Evolutionary conservation across 2,797 vertebrate species (phyloP).

Genomic region (Chiroxiphia lanceolata): DNA sequence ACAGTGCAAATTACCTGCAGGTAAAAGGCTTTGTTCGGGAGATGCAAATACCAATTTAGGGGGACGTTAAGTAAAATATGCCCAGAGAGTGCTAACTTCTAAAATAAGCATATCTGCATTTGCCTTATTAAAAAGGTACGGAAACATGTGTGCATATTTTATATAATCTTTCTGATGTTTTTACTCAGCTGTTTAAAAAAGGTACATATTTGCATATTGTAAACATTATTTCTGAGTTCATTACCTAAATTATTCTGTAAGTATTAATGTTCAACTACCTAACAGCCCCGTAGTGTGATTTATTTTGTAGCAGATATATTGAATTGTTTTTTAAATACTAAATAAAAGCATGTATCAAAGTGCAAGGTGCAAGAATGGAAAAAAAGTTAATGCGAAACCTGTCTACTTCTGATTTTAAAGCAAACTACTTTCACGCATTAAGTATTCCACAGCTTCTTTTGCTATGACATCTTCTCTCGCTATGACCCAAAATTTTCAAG

Average conservation of each 20-base stretch:
- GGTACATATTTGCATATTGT: not conserved
- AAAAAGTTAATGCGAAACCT: not conserved
- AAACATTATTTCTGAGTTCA: not conserved
- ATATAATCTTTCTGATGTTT: not conserved
- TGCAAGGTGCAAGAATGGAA: not conserved
- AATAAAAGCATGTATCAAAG: not conserved
- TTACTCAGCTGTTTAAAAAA: not conserved
- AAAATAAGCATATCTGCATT: not conserved
- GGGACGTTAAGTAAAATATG: not conserved
- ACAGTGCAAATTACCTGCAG: conserved; percentile 37
- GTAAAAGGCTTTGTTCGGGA: conserved; percentile 36
- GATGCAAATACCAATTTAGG: not conserved
- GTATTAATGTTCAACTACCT: not conserved
- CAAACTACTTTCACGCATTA: not conserved
- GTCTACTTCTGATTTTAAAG: not conserved
- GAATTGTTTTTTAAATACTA: not conserved
- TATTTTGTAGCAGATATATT: not conserved
- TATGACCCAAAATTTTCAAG: conserved; percentile 32
- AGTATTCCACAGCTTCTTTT: not conserved
- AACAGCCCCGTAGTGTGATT: not conserved
- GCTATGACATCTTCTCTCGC: not conserved
- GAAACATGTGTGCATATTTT: not conserved
- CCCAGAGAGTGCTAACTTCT: not conserved
- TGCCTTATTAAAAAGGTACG: not conserved
- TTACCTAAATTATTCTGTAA: not conserved